Percentiles rank a stretch among this genome's conserved stretches.
phyloP scores from a whole-genome alignment of 2,113 vertebrate species.

The Cheirogaleus medius region DNA sequence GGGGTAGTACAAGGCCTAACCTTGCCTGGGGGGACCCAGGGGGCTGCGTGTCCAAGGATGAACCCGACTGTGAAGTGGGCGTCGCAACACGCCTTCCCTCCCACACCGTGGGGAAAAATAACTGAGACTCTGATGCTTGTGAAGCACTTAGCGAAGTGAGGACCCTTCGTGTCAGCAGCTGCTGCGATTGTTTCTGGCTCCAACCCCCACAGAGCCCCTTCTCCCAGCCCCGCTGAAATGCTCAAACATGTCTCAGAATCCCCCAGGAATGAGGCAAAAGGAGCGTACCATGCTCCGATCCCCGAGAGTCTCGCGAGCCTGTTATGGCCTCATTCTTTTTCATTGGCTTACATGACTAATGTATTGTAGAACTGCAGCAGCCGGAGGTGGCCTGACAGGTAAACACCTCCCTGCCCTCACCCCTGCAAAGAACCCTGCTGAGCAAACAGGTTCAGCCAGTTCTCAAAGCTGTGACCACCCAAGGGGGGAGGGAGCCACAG shows the following conservation, averaged over 20 bases:
- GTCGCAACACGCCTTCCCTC: background rate
- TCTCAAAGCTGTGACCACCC: background rate
- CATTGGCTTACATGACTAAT: background rate
- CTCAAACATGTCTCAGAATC: background rate
- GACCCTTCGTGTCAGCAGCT: background rate
- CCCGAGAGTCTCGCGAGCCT: background rate
- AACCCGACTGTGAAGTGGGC: background rate
- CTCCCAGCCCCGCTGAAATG: background rate
- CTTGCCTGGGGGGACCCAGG: background rate
- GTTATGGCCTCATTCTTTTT: background rate
- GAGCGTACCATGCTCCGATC: fast-evolving
- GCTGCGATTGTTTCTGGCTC: fast-evolving
- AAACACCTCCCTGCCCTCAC: background rate
- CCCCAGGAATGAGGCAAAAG: background rate
- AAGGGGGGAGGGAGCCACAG: background rate
- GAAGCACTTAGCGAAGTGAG: background rate
- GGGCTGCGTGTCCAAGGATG: background rate
- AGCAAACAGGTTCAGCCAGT: constrained; percentile 13
- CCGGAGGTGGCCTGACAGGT: background rate
- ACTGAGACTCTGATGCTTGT: background rate
- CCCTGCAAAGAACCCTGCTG: background rate
- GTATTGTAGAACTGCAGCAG: no score
- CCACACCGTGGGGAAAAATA: fast-evolving
- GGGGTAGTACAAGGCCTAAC: background rate
- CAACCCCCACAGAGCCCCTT: background rate